phyloP scores from a whole-genome alignment of 2,888 invertebrate species.

The Horisme vitalbata region DNA sequence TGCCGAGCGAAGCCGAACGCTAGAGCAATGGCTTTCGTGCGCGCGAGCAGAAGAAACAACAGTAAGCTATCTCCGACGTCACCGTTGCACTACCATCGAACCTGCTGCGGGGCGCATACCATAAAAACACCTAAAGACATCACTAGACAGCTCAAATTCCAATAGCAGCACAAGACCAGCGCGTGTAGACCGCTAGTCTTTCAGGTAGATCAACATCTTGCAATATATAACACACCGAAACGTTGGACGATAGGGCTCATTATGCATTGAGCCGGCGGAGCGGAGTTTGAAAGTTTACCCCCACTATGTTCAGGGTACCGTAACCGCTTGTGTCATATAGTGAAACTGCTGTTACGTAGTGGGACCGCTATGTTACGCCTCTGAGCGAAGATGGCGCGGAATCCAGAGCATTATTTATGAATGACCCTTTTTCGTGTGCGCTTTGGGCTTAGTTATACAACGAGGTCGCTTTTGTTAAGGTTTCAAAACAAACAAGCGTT shows the following conservation, averaged over 20 bases:
- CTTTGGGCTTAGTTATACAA: not conserved
- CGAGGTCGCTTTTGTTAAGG: too few relatives aligned
- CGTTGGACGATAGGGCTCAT: not conserved
- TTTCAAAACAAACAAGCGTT: too few relatives aligned
- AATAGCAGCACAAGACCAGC: constrained; percentile 1
- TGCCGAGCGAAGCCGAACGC: constrained; percentile 41
- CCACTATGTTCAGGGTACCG: constrained; percentile 57
- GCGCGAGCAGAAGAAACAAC: constrained; percentile 16
- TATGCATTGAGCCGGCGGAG: constrained; percentile 40
- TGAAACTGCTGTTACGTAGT: constrained; percentile 72
- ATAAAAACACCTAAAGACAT: not conserved
- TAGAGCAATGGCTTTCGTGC: constrained; percentile 41
- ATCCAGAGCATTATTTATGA: constrained; percentile 38
- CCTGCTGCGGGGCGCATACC: not conserved
- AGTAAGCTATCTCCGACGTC: constrained; percentile 4
- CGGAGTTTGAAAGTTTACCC: constrained; percentile 67
- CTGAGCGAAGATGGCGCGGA: constrained; percentile 41
- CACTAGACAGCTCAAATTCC: constrained; percentile 3
- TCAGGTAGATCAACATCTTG: not conserved
- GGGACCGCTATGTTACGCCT: constrained; percentile 67
- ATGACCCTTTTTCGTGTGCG: constrained; percentile 20
- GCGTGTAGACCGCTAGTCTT: not conserved
- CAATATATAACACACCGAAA: not conserved
- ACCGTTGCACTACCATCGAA: not conserved
- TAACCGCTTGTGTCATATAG: constrained; percentile 79